A percentile compares a stretch with the other conserved stretches of the same genome.
These are phyloP conservation scores for Phytoseiulus persimilis DNA, from an alignment of 2,888 invertebrate genomes.

Conservation along the genomic window DNA sequence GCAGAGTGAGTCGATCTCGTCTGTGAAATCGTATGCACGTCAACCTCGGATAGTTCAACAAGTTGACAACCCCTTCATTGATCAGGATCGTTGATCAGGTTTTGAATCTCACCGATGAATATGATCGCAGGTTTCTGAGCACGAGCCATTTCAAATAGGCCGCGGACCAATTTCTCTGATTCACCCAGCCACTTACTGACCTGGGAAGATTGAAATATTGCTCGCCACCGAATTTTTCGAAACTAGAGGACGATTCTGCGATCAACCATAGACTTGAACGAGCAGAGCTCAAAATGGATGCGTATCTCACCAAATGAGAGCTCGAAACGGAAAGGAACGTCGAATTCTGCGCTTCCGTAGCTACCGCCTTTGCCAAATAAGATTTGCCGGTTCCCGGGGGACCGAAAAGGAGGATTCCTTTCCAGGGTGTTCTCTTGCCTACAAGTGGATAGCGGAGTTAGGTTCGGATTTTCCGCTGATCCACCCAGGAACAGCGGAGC, in stretches of 20 bases:
- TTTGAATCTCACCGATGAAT: conserved; percentile 63
- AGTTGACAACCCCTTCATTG: background rate
- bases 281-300: too few relatives aligned
- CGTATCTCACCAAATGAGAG: conserved; percentile 70
- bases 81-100: background rate
- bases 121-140: conserved; percentile 94
- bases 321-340: conserved; percentile 98
- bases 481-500: background rate
- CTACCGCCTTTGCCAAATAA: conserved; percentile 95
- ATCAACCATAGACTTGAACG: too few relatives aligned
- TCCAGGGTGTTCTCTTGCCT: conserved; percentile 88
- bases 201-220: background rate
- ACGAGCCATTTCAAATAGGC: conserved; percentile 87
- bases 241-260: too few relatives aligned
- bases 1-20: conserved; percentile 94
- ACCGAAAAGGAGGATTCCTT: conserved; percentile 93
- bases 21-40: too few relatives aligned
- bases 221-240: too few relatives aligned
- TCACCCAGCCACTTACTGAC: conserved; percentile 96
- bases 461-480: background rate
- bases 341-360: conserved; percentile 97
- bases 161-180: conserved; percentile 81
- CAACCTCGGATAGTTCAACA: too few relatives aligned
- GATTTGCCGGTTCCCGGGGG: conserved; percentile 99
- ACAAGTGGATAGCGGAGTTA: background rate